Conservation (phyloP, 2,113 vertebrate species). For the Entelurus aequoreus region DNA sequence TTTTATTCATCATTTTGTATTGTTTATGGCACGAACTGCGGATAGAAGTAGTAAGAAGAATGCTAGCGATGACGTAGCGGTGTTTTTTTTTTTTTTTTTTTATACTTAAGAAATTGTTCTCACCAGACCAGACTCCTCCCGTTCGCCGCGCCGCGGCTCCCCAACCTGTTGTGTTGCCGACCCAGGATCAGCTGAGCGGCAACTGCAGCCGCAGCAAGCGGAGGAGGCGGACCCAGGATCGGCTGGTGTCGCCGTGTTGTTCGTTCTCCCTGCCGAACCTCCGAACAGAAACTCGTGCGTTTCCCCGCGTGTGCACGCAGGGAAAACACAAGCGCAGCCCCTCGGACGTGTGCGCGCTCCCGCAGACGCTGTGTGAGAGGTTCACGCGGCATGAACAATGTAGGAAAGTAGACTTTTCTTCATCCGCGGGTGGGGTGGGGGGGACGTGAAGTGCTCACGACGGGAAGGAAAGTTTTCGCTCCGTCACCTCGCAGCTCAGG, state of each 20-base stretch:
- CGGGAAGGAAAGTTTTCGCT: constrained; percentile 39
- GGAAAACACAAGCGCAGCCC: neutral
- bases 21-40: too few species aligned
- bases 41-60: too few species aligned
- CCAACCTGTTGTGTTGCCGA: constrained; percentile 56
- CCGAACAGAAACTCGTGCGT: neutral
- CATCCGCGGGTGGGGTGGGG: constrained; percentile 4
- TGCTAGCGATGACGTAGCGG: too few species aligned
- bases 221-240: constrained; percentile 27
- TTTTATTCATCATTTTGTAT: too few species aligned
- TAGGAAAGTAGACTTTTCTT: constrained; percentile 22
- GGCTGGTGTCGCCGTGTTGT: neutral
- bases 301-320: neutral
- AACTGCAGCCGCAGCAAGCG: neutral
- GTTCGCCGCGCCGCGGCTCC: constrained; percentile 8
- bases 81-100: too few species aligned
- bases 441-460: constrained; percentile 15
- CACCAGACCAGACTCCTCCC: constrained; percentile 38
- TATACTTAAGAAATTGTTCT: too few species aligned
- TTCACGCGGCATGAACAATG: constrained; percentile 10
- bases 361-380: neutral
- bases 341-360: neutral
- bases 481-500: constrained; percentile 4
- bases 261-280: neutral
- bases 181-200: constrained; percentile 34